Evolutionary conservation across 1,140 invertebrate genomes (phyloP).

Genomic region (Mesaphorura yosii): DNA sequence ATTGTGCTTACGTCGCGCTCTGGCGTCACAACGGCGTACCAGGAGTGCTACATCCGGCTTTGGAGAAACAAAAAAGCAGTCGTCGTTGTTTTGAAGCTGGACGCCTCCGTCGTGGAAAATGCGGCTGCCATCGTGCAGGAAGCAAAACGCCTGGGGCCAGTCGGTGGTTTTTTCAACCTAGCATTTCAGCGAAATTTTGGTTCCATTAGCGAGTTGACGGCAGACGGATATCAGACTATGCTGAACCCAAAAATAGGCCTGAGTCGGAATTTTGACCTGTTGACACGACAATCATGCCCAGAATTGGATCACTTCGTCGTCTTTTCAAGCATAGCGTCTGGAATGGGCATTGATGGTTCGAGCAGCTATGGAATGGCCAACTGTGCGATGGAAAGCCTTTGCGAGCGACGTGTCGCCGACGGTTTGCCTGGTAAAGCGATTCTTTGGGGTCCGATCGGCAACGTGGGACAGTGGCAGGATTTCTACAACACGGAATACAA

Average conservation of each 20-base stretch:
- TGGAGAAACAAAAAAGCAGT: slow-evolving; percentile 58
- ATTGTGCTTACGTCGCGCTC: slow-evolving; percentile 78
- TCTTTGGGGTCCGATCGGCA: slow-evolving; percentile 52
- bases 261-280: slow-evolving; percentile 45
- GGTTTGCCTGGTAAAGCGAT: slow-evolving; percentile 44
- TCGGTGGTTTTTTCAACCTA: slow-evolving; percentile 49
- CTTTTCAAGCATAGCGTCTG: slow-evolving; percentile 49
- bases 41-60: slow-evolving; percentile 63
- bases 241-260: slow-evolving; percentile 71
- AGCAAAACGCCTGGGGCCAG: slow-evolving; percentile 40
- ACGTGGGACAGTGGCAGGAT: slow-evolving; percentile 44
- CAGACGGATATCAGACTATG: slow-evolving; percentile 36
- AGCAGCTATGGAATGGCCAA: slow-evolving; percentile 50
- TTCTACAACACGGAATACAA: slow-evolving; percentile 37
- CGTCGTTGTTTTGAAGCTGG: slow-evolving; percentile 49
- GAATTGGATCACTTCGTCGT: slow-evolving; percentile 41
- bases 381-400: slow-evolving; percentile 47
- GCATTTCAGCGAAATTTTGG: slow-evolving; percentile 47
- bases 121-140: slow-evolving; percentile 43
- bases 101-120: slow-evolving; percentile 26
- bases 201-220: slow-evolving; percentile 45
- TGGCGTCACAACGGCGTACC: slow-evolving; percentile 77
- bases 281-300: slow-evolving; percentile 37
- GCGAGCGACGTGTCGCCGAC: slow-evolving; percentile 41
- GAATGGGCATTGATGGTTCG: slow-evolving; percentile 48